Base-by-base conservation (phyloP, 2,888 invertebrate species). In the Euphydryas editha region DNA sequence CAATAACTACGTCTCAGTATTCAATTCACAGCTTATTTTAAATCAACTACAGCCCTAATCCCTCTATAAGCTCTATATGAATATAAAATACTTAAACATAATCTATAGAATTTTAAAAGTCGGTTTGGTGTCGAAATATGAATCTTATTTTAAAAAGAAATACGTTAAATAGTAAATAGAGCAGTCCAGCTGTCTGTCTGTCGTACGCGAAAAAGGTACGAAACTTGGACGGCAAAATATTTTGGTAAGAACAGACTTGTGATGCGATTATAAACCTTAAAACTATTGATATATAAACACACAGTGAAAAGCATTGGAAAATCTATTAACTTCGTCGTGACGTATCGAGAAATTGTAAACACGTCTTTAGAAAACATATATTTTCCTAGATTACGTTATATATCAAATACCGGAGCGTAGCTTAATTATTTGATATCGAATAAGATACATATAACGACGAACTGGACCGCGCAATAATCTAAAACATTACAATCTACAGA, bases 31-130 rank as follows among this genome's bases (percentile, higher is more conserved):
- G 74, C 71, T 72, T 62, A 68, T 68, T 76, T 80, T 81, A 80
- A 62, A 67, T 71, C 67, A 51, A 69, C 84, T 86, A 88, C 81
- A 77, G 87, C 87, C 88, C 92, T 92, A 92, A 82, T 73, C 88
- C 81, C 80, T 79, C 92, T 92, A 92, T 92, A 92, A 92, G 92
- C 92, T 92, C 92, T 91, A 92, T 85, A 83, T 85, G 89, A 85
- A 88, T 90, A 88, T 87, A 90, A 85, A 86, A 90, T 87, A 88
- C 81, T 85, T 85, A 90, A 82, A 87, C 84, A 51, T 51, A 24
- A 84, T 84, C 82, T 87, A 85, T 83, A 80, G 76, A 73, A 74
- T 74, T 80, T 80, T 79, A 81, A 80, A 82, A 85, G 78, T 87
- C 79, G 77, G 83, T 86, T 51, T 86, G 83, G 88, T 90, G 87